Conservation (phyloP, 1,140 invertebrate species). For the Aphaenogaster ashmeadi region DNA sequence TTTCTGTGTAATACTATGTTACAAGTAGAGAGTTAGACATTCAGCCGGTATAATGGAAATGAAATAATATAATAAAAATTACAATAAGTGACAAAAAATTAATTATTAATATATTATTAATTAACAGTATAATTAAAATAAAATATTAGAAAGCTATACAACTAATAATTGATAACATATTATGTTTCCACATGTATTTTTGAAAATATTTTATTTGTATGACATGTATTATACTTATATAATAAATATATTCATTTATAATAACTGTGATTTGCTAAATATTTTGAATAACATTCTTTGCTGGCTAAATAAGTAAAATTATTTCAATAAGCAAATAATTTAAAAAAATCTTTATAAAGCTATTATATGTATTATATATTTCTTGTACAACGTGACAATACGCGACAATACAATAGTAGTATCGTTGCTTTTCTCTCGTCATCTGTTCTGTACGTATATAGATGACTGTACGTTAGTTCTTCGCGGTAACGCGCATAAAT, state of each 20-base stretch:
- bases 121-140: not conserved
- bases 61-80: not conserved
- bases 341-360: not conserved
- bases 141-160: not conserved
- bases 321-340: not conserved
- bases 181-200: not conserved
- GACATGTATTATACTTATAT: not conserved
- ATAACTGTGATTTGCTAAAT: not conserved
- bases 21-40: conserved; percentile 9
- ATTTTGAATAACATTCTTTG: not conserved
- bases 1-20: not conserved
- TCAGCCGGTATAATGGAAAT: not conserved
- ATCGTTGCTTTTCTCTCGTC: not conserved
- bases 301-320: not conserved
- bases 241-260: not conserved
- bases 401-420: not conserved
- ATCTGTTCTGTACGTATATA: not conserved
- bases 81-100: not conserved
- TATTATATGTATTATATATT: not conserved
- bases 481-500: not conserved
- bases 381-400: not conserved
- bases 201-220: not conserved
- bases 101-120: not conserved
- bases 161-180: not conserved
- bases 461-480: not conserved